These are phyloP conservation scores for Lasioglossum zephyrum DNA, from an alignment of 2,888 invertebrate genomes.

Conservation along the genomic window DNA sequence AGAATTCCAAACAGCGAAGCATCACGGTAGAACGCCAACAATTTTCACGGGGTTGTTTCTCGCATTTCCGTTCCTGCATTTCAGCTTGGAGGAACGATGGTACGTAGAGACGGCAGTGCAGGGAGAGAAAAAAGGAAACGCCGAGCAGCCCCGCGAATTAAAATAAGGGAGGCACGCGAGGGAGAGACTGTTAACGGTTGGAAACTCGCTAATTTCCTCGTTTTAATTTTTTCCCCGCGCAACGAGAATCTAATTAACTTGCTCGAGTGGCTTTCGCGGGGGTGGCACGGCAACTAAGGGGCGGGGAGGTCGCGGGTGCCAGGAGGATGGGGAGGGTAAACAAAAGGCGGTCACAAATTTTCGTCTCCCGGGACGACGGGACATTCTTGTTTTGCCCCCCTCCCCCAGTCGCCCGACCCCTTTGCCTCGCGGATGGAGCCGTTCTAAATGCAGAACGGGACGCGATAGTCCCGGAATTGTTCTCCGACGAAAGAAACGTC, in stretches of 20 bases:
- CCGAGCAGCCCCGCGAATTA: background rate
- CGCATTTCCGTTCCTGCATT: background rate
- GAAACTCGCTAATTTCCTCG: background rate
- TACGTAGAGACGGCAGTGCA: background rate
- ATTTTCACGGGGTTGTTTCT: constrained; percentile 7
- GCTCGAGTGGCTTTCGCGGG: constrained; percentile 28
- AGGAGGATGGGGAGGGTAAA: background rate
- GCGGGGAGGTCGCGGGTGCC: background rate
- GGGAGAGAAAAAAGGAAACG: background rate
- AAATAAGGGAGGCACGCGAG: background rate
- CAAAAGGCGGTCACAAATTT: constrained; percentile 41
- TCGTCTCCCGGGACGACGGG: constrained; percentile 16
- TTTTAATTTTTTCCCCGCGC: constrained; percentile 9
- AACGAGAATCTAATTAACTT: constrained; percentile 50
- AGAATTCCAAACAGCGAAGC: background rate
- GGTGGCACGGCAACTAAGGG: background rate
- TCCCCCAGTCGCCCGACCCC: background rate
- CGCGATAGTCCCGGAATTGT: constrained; percentile 14
- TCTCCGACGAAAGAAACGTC: constrained; percentile 5
- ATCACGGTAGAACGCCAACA: constrained; percentile 6
- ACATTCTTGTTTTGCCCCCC: constrained; percentile 3
- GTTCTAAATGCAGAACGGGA: constrained; percentile 21
- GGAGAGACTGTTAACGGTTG: constrained; percentile 6
- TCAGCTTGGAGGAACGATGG: background rate
- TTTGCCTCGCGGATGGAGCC: background rate